Evolutionary conservation across 37 sponge, comb jelly and placozoan genomes (phyloP).

Genomic region (Cliona cf. orientalis): DNA sequence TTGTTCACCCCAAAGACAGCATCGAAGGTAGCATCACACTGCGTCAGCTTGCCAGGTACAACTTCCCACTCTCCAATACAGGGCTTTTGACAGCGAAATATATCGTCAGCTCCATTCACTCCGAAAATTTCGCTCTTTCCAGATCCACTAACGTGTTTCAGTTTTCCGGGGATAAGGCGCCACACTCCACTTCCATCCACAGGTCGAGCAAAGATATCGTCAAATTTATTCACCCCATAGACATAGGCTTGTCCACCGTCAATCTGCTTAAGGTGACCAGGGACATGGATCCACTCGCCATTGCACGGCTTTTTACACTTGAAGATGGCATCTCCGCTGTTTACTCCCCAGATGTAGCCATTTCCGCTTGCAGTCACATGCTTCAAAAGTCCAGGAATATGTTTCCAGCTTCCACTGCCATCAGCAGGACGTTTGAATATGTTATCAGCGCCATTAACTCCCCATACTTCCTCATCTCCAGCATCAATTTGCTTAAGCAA

Average conservation of each 20-base stretch:
- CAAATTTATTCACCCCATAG: constrained; percentile 32
- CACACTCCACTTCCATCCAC: constrained; percentile 64
- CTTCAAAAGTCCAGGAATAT: constrained; percentile 27
- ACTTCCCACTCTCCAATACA: constrained; percentile 59
- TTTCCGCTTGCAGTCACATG: constrained; percentile 79
- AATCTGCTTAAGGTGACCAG: constrained; percentile 39
- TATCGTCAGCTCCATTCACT: neutral
- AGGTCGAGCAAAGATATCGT: constrained; percentile 34
- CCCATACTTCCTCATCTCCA: constrained; percentile 61
- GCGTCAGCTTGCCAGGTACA: constrained; percentile 25
- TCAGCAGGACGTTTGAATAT: constrained; percentile 49
- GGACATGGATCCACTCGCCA: constrained; percentile 38
- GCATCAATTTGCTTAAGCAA: constrained; percentile 56
- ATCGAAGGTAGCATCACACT: constrained; percentile 55
- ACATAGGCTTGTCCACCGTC: constrained; percentile 57
- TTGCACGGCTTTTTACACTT: constrained; percentile 79
- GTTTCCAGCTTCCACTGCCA: constrained; percentile 56
- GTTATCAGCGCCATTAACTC: constrained; percentile 18
- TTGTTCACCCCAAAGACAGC: constrained; percentile 38
- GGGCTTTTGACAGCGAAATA: constrained; percentile 70
- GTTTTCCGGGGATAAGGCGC: constrained; percentile 27
- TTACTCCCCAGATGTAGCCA: constrained; percentile 80
- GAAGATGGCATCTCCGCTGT: constrained; percentile 23
- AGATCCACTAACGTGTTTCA: constrained; percentile 52
- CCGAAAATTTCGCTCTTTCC: constrained; percentile 64